Base-by-base conservation (phyloP, 2,797 vertebrate species). In the Protonibea diacanthus region DNA sequence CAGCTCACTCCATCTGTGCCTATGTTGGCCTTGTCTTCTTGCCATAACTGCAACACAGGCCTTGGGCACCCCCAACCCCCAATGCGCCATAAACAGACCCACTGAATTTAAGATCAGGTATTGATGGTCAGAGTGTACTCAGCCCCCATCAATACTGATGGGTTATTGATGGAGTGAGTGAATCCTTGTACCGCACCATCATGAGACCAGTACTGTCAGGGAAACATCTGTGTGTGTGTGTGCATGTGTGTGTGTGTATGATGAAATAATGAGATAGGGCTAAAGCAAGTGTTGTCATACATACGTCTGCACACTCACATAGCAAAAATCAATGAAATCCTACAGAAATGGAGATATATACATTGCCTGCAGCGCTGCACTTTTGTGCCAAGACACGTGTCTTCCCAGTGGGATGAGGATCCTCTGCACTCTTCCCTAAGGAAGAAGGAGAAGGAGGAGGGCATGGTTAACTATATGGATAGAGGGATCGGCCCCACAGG, bases 111-210 rank as follows among this genome's bases (percentile, higher is more conserved):
- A 92, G 80, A 93, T 91, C 88, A 91, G 82, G 76, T 88, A 92
- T 90, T 82, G 90, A 93, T 83, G 78, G 76, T 66, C 67, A 53
- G 66, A 71, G 83, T 86, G 81, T 81, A 85, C 85, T 91, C 84
- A 81, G 71, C n/a, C 47, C 70, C 62, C 80, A 83, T 94, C 93
- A 90, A 94, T 93, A 94, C 79, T 86, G 86, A 91, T 94, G 93
- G 87, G 86, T 94, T 94, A 94, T 94, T 94, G 92, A 95, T 93
- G 91, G 81, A 81, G 85, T 65, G 85, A 87, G 81, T 79, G 87
- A 91, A 88, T 88, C 87, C 81, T 89, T 83, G 85, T 76, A 88
- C 71, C 40, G 10, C 68, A 86, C 58, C 61, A 63, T 80, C 84
- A 84, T 70, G 71, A 85, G 86, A 83, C 84, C 55, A 23, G 48